These are phyloP conservation scores for Neosilurus hyrtlii DNA, from an alignment of 2,797 vertebrate genomes.

Conservation along the genomic window DNA sequence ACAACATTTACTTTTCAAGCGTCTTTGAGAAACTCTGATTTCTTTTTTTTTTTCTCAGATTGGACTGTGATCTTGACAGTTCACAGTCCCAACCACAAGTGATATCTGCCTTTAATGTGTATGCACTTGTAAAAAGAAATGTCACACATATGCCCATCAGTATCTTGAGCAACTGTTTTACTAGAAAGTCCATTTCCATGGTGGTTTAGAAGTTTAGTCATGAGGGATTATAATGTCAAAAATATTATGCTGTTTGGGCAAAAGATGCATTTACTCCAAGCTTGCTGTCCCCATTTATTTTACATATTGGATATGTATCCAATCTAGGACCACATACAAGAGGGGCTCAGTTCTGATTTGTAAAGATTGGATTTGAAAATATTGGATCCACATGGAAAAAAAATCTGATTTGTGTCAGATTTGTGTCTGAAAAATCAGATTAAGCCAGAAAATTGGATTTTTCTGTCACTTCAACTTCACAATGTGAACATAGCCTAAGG, in stretches of 20 bases:
- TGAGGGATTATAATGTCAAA: neutral
- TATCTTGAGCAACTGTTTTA: neutral
- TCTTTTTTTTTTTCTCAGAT: neutral
- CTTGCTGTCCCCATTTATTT: neutral
- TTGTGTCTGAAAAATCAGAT: neutral
- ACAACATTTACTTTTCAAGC: neutral
- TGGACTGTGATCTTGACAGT: neutral
- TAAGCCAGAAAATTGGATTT: slow-evolving; percentile 1
- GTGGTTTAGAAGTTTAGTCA: neutral
- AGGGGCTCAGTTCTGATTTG: neutral
- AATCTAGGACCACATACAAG: neutral
- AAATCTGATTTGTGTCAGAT: neutral
- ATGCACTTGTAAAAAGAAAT: neutral
- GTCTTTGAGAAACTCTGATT: neutral
- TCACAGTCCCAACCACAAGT: neutral
- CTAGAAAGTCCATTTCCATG: too few species aligned
- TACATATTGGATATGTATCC: neutral
- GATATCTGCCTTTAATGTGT: neutral
- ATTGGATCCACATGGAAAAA: neutral
- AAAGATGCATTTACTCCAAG: neutral
- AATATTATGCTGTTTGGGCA: neutral
- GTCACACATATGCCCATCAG: neutral
- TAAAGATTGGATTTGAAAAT: slow-evolving; percentile 4
- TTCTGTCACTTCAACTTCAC: neutral
- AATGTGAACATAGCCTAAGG: neutral